Evolutionary conservation across 2,888 invertebrate genomes (phyloP).

Genomic region (Nemotelus nigrinus): DNA sequence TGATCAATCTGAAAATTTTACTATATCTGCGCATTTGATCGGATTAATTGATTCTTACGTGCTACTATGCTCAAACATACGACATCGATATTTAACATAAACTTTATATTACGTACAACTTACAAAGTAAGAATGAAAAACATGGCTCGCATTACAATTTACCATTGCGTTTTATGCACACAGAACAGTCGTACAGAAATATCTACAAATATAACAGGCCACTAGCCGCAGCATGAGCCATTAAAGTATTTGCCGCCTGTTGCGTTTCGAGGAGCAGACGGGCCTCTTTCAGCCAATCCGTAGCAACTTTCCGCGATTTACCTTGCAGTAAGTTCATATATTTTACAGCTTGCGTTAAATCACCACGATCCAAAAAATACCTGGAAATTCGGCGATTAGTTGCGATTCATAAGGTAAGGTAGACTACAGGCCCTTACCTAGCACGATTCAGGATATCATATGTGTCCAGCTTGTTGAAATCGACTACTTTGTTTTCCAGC

Average conservation of each 20-base stretch:
- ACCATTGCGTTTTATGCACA: slow-evolving; percentile 7
- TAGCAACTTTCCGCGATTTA: slow-evolving; percentile 85
- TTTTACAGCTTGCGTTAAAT: slow-evolving; percentile 83
- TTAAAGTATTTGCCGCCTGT: slow-evolving; percentile 88
- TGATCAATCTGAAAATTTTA: too few species aligned
- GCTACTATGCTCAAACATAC: too few species aligned
- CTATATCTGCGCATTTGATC: too few species aligned
- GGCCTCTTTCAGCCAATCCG: slow-evolving; percentile 88
- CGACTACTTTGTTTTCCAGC: slow-evolving; percentile 76
- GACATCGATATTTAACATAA: too few species aligned
- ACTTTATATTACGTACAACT: too few species aligned
- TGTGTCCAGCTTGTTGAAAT: slow-evolving; percentile 80
- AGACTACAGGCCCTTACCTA: slow-evolving; percentile 67
- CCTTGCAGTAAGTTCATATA: slow-evolving; percentile 90
- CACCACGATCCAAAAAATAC: slow-evolving; percentile 88
- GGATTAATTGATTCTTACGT: too few species aligned
- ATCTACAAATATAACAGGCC: slow-evolving; percentile 63
- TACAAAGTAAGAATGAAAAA: too few species aligned
- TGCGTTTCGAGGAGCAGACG: slow-evolving; percentile 85
- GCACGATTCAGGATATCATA: slow-evolving; percentile 91
- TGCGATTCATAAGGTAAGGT: not conserved
- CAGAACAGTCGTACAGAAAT: slow-evolving; percentile 2
- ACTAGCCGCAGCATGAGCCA: slow-evolving; percentile 88
- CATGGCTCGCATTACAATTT: not conserved
- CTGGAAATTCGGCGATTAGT: slow-evolving; percentile 63